Percentiles rank a stretch among this genome's conserved stretches.
Evolutionary conservation across 2,113 vertebrate species (phyloP).

Genomic region (Tragulus kanchil): DNA sequence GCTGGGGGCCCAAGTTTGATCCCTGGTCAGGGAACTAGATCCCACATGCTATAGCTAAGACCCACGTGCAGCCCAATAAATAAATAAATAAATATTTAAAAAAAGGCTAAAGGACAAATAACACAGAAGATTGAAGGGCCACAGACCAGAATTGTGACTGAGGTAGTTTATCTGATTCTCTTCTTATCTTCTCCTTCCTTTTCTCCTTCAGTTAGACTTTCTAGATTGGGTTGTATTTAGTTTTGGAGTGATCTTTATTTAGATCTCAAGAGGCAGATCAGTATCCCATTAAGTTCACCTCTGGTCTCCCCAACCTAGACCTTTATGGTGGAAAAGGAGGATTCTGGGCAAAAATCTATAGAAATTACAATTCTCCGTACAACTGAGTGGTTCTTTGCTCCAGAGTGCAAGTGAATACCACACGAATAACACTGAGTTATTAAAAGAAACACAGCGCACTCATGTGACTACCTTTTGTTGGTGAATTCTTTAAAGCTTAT

Average conservation of each 20-base stretch:
- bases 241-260: constrained; percentile 36
- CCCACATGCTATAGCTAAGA: no score
- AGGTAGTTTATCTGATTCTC: neutral
- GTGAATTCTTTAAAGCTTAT: neutral
- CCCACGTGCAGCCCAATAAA: no score
- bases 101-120: neutral
- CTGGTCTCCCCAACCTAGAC: neutral
- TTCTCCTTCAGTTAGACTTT: neutral
- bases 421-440: neutral
- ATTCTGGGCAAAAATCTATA: neutral
- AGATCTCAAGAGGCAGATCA: neutral
- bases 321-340: neutral
- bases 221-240: constrained; percentile 14
- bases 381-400: neutral
- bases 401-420: neutral
- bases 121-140: neutral
- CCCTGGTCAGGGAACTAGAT: no score
- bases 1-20: no score
- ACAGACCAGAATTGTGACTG: neutral
- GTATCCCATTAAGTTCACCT: neutral
- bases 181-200: neutral
- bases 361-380: neutral
- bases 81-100: no score
- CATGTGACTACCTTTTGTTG: neutral
- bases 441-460: neutral